Evolutionary conservation across 2,113 vertebrate genomes (phyloP).

Genomic region (Hylia prasina): DNA sequence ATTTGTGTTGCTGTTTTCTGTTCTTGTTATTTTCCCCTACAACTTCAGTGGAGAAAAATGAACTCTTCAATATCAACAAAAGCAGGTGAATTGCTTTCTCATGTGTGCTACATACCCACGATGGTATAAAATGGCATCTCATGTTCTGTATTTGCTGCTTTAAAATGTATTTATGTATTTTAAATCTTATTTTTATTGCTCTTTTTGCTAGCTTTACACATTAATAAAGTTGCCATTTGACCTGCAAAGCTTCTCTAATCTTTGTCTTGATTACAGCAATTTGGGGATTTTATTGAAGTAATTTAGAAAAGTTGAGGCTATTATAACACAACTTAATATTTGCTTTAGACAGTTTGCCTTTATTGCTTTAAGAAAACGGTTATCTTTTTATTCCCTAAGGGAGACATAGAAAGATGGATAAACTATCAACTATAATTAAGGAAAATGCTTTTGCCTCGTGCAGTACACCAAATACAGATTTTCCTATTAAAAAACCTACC

Average conservation of each 20-base stretch:
- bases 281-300: conserved; percentile 17
- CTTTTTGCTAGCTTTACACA: neutral
- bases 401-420: neutral
- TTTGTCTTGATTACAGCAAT: neutral
- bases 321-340: neutral
- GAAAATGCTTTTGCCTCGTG: neutral
- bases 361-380: neutral
- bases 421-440: conserved; percentile 8
- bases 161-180: neutral
- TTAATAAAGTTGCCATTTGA: conserved; percentile 9
- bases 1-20: neutral
- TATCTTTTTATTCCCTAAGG: neutral
- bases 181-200: neutral
- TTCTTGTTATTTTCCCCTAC: neutral
- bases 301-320: neutral
- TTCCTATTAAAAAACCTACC: neutral
- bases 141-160: neutral
- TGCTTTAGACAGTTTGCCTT: neutral
- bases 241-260: neutral
- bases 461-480: neutral
- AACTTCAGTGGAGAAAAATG: neutral
- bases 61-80: neutral
- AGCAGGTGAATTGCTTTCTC: neutral
- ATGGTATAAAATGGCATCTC: neutral
- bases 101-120: neutral